These are phyloP conservation scores for Manduca sexta DNA, from an alignment of 1,140 invertebrate species.

Conservation along the genomic window DNA sequence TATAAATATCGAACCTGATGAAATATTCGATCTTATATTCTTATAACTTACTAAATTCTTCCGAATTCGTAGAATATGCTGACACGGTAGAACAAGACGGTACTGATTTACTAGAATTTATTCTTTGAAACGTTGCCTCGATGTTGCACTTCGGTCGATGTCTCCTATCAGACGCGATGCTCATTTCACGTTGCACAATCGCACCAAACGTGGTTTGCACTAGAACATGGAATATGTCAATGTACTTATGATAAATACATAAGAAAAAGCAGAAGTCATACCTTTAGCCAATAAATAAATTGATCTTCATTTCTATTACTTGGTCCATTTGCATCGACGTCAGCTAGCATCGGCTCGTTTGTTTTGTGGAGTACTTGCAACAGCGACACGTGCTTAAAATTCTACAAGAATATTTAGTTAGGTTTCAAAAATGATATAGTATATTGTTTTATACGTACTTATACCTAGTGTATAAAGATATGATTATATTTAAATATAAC, in stretches of 20 bases:
- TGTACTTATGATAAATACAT: not conserved
- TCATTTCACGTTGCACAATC: slow-evolving; percentile 49
- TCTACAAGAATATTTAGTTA: slow-evolving; percentile 48
- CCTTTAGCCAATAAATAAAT: slow-evolving; percentile 50
- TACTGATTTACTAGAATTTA: slow-evolving; percentile 21
- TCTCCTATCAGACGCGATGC: slow-evolving; percentile 29
- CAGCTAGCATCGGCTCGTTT: slow-evolving; percentile 23
- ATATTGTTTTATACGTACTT: too few species aligned
- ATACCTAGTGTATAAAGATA: too few species aligned
- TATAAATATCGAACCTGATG: too few species aligned
- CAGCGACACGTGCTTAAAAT: slow-evolving; percentile 45
- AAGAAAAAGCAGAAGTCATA: slow-evolving; percentile 12
- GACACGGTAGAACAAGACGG: slow-evolving; percentile 24
- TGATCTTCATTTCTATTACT: slow-evolving; percentile 37
- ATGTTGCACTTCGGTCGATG: slow-evolving; percentile 20
- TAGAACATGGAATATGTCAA: slow-evolving; percentile 7
- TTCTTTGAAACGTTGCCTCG: slow-evolving; percentile 31
- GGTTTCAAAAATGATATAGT: too few species aligned
- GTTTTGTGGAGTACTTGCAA: slow-evolving; percentile 62
- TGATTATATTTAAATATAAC: too few species aligned
- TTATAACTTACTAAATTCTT: slow-evolving; percentile 30
- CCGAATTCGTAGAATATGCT: slow-evolving; percentile 7
- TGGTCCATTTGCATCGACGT: slow-evolving; percentile 11
- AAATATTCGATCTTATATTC: too few species aligned
- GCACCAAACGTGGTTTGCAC: slow-evolving; percentile 48